Conservation (phyloP, 2,113 vertebrate genomes). For the Seriola aureovittata region DNA sequence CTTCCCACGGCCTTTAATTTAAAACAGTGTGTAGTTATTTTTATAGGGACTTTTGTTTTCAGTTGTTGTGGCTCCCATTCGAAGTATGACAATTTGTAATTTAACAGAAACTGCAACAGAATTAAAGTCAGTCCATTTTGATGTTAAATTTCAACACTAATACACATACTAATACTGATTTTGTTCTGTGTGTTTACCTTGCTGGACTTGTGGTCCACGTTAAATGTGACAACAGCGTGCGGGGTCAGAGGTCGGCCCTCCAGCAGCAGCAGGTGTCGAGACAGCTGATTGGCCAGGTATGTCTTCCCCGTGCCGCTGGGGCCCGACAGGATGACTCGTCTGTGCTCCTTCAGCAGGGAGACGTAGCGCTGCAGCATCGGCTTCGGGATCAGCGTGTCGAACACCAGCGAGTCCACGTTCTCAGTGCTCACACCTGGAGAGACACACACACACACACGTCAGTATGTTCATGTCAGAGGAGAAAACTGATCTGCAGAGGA, state of each 20-base stretch:
- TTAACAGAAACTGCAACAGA: neutral
- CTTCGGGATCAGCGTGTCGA: slow-evolving; percentile 95
- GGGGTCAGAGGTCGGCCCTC: slow-evolving; percentile 89
- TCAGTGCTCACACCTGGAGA: slow-evolving; percentile 87
- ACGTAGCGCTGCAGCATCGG: slow-evolving; percentile 95
- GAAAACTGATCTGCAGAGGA: neutral
- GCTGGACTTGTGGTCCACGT: slow-evolving; percentile 97
- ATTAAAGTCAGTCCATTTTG: too few species aligned
- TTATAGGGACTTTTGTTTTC: too few species aligned
- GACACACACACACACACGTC: slow-evolving; percentile 19
- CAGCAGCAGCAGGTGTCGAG: slow-evolving; percentile 89
- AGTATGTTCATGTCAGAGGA: neutral
- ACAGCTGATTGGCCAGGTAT: slow-evolving; percentile 93
- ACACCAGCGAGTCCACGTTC: slow-evolving; percentile 93
- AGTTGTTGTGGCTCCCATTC: too few species aligned
- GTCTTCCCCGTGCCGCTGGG: slow-evolving; percentile 97
- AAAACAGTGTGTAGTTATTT: too few species aligned
- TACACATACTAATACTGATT: too few species aligned
- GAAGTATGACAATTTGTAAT: too few species aligned
- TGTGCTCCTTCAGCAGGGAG: slow-evolving; percentile 92
- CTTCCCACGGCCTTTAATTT: too few species aligned
- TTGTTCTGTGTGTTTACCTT: slow-evolving; percentile 84
- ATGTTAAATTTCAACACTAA: too few species aligned
- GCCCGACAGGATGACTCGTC: slow-evolving; percentile 94
- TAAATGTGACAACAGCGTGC: slow-evolving; percentile 93